phyloP scores from a whole-genome alignment of 1,140 invertebrate species.

The Papilio machaon region DNA sequence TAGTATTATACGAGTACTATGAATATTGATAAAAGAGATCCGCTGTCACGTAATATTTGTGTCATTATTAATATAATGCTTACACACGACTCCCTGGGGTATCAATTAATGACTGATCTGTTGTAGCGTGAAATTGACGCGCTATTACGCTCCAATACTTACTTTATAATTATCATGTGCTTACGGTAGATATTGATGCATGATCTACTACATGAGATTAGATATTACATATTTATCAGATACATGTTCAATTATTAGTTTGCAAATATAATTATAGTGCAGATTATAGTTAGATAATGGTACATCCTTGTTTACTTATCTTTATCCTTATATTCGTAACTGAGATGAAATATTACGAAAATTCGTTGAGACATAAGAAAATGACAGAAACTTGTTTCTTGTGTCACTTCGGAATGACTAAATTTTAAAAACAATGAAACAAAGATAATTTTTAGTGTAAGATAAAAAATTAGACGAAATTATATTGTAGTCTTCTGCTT shows the following conservation, averaged over 20 bases:
- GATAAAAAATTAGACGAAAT: conserved; percentile 7
- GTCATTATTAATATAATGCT: not conserved
- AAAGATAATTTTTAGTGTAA: not conserved
- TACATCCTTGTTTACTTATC: not conserved
- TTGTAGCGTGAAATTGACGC: conserved; percentile 4
- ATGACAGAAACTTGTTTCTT: too few relatives aligned
- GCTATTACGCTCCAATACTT: not conserved
- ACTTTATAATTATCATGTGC: not conserved
- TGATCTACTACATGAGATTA: not conserved
- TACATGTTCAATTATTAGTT: not conserved
- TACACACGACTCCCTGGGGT: not conserved
- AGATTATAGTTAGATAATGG: not conserved
- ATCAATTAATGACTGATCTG: conserved; percentile 4
- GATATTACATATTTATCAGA: not conserved
- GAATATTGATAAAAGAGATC: not conserved
- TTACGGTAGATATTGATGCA: not conserved
- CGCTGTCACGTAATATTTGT: not conserved
- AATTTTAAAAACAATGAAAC: not conserved
- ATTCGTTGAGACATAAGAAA: too few relatives aligned
- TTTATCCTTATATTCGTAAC: too few relatives aligned
- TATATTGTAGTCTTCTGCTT: not conserved
- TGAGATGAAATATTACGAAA: too few relatives aligned
- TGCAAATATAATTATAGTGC: not conserved
- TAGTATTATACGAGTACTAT: not conserved
- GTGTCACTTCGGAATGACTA: too few relatives aligned